Base-by-base conservation (phyloP, 2,888 invertebrate species). In the Epistrophe grossulariae region DNA sequence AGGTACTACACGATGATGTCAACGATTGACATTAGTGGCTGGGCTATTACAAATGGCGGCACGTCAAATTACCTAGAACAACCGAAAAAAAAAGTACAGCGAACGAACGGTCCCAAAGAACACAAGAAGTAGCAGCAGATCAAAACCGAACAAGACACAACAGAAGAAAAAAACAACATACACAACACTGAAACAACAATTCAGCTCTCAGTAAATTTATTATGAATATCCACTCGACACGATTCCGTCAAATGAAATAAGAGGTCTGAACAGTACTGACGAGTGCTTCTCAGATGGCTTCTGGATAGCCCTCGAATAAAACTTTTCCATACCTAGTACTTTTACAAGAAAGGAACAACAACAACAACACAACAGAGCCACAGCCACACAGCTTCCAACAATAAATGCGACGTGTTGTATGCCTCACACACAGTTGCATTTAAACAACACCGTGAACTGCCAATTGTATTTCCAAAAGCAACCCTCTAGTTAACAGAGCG, bases 191-290 rank as follows among this genome's bases (percentile, higher is more conserved):
- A 79, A 79, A 87, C 79, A 87, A 87, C 87, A 87, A 55, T 55
- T 55, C 55, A 55, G 92, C 91, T 91, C 91, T 91, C 91, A 91
- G 91, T 92, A 91, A 92, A 92, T 92, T 92, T 92, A 92, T 92
- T 92, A 92, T 92, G 92, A 92, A 93, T 92, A 93, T 92, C 93
- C 93, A 93, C 93, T 93, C 93, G 93, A 93, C 93, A 93, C 93
- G 93, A 93, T 92, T 93, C 93, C 93, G 93, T 93, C 93, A 93
- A 93, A 93, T 93, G 92, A 93, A 93, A 93, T 93, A 93, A 93
- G 93, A 93, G 93, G 93, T 93, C 92, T 93, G 93, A 93, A 93
- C 92, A 92, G 92, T 92, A 93, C 93, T 93, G 92, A 93, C 92
- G 93, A 93, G 93, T 93, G 91, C 93, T 93, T 92, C 92, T 93